phyloP scores from a whole-genome alignment of 2,797 vertebrate genomes.

The Geotrypetes seraphini region DNA sequence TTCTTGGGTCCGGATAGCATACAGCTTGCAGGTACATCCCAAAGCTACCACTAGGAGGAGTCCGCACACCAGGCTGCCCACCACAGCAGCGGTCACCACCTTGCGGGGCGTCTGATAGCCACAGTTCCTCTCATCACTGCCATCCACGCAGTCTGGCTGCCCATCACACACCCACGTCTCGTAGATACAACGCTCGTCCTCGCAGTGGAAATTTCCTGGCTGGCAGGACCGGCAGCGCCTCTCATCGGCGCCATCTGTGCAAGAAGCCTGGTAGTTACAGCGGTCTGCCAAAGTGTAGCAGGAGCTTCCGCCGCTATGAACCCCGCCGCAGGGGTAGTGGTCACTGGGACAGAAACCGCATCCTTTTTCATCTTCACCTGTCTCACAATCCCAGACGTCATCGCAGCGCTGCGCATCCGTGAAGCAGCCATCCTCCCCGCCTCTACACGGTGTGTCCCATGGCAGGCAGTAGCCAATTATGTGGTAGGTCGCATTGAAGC shows the following conservation, averaged over 20 bases:
- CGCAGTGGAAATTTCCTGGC: slow-evolving; percentile 80
- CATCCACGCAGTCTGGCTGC: slow-evolving; percentile 79
- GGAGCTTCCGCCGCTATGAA: slow-evolving; percentile 30
- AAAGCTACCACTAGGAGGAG: slow-evolving; percentile 82
- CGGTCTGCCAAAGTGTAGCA: slow-evolving; percentile 69
- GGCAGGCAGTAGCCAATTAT: slow-evolving; percentile 78
- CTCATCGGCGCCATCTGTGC: slow-evolving; percentile 75
- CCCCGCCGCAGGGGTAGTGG: slow-evolving; percentile 62
- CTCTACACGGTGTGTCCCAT: slow-evolving; percentile 70
- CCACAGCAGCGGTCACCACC: slow-evolving; percentile 80
- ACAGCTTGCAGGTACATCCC: slow-evolving; percentile 85
- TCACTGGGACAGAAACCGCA: slow-evolving; percentile 60
- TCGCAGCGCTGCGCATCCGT: slow-evolving; percentile 70
- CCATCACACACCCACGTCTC: slow-evolving; percentile 88
- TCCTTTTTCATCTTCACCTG: slow-evolving; percentile 71
- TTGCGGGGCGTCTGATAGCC: slow-evolving; percentile 72
- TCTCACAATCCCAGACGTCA: slow-evolving; percentile 75
- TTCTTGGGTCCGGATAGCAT: slow-evolving; percentile 76
- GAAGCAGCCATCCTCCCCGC: slow-evolving; percentile 61
- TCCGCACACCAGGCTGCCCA: slow-evolving; percentile 82
- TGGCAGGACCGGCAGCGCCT: slow-evolving; percentile 72
- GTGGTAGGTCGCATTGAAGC: slow-evolving; percentile 82
- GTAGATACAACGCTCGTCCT: slow-evolving; percentile 79
- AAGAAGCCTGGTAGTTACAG: slow-evolving; percentile 86
- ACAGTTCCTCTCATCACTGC: slow-evolving; percentile 77